Percentiles rank a stretch among this genome's conserved stretches.
These are phyloP conservation scores for Labia minor DNA, from an alignment of 2,888 invertebrate species.

Conservation along the genomic window DNA sequence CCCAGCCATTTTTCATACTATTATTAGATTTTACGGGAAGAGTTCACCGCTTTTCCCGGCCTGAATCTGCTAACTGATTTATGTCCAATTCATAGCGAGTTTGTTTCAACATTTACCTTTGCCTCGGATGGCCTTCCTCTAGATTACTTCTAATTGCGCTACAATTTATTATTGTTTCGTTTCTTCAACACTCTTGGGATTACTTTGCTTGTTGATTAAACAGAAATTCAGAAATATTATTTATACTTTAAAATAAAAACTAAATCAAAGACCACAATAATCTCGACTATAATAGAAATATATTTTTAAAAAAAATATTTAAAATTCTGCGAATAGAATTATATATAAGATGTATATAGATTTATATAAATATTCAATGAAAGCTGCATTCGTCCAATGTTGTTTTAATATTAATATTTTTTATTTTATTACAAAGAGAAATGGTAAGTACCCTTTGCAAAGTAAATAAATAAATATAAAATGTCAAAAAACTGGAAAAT, in stretches of 20 bases:
- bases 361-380: too few relatives aligned
- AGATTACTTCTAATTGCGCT: not conserved
- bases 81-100: conserved; percentile 3
- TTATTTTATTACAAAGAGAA: too few relatives aligned
- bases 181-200: not conserved
- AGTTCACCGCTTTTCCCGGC: not conserved
- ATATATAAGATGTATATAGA: too few relatives aligned
- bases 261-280: too few relatives aligned
- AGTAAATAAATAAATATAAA: too few relatives aligned
- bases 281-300: too few relatives aligned
- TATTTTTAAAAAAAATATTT: too few relatives aligned
- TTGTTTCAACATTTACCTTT: conserved; percentile 8
- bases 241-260: not conserved
- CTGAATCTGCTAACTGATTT: not conserved
- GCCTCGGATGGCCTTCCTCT: not conserved
- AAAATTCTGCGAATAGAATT: too few relatives aligned
- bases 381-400: too few relatives aligned
- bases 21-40: conserved; percentile 5
- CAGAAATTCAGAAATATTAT: not conserved
- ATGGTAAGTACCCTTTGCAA: too few relatives aligned
- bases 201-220: not conserved
- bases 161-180: conserved; percentile 8
- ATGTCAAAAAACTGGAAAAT: too few relatives aligned
- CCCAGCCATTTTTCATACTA: not conserved
- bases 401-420: too few relatives aligned